These are phyloP conservation scores for Dissostichus mawsoni DNA, from an alignment of 2,113 vertebrate species.

Conservation along the genomic window DNA sequence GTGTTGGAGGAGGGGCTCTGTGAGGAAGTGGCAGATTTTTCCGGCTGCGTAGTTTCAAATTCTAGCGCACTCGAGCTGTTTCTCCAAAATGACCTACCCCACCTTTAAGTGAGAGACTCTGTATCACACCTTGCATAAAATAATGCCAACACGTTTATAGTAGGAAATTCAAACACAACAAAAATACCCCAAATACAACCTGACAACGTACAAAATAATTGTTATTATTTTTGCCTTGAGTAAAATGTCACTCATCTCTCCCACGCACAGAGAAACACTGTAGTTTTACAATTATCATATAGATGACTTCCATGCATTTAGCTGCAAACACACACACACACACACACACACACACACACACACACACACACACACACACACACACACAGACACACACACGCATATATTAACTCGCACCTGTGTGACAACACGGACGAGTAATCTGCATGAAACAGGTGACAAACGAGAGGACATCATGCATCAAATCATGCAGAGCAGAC, in stretches of 20 bases:
- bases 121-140: background rate
- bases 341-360: conserved; percentile 17
- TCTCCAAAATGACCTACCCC: no score
- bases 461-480: background rate
- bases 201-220: conserved; percentile 14
- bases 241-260: conserved; percentile 29
- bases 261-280: conserved; percentile 26
- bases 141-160: background rate
- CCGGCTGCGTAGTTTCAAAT: no score
- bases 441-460: background rate
- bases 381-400: no score
- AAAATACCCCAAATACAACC: background rate
- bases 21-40: no score
- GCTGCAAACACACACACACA: background rate
- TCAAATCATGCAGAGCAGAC: conserved; percentile 30
- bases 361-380: no score
- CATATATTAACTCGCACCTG: conserved; percentile 3
- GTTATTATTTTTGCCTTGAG: conserved; percentile 30
- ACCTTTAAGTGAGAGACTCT: no score
- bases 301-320: conserved; percentile 35
- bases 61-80: no score
- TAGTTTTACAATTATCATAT: conserved; percentile 50
- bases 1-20: no score
- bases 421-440: background rate
- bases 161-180: background rate